Conservation (phyloP, 2,113 vertebrate genomes). For the Rhea pennata region DNA sequence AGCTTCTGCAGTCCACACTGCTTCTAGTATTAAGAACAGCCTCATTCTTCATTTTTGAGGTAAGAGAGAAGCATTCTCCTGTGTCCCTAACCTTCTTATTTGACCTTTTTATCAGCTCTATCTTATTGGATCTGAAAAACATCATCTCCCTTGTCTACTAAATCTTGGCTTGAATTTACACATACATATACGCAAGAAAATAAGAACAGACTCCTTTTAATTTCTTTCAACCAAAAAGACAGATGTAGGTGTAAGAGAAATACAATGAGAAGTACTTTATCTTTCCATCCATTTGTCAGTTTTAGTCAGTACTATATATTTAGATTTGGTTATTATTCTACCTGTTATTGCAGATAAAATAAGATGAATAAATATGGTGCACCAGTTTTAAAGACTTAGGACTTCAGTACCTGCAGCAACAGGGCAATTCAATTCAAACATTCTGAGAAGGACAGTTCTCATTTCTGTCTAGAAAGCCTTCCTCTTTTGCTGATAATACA, state of each 20-base stretch:
- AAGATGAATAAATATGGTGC: background rate
- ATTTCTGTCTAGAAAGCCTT: constrained; percentile 3
- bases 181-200: background rate
- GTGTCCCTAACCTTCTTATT: background rate
- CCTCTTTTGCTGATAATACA: background rate
- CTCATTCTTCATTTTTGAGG: background rate
- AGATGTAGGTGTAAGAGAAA: constrained; percentile 19
- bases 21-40: background rate
- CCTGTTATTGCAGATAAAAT: background rate
- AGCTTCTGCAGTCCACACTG: background rate
- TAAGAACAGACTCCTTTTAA: background rate
- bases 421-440: background rate
- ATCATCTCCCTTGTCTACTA: background rate
- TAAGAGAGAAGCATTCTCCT: background rate
- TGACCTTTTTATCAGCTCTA: background rate
- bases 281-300: background rate
- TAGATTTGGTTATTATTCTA: constrained; percentile 9
- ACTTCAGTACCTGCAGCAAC: background rate
- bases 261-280: background rate
- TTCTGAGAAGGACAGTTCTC: background rate
- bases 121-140: background rate
- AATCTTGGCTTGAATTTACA: background rate
- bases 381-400: background rate
- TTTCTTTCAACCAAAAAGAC: background rate
- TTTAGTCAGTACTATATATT: background rate